Evolutionary conservation across 2,888 invertebrate species (phyloP), one percentile per base, ranked within the genome.

Genomic region (Aphrophora alni): DNA sequence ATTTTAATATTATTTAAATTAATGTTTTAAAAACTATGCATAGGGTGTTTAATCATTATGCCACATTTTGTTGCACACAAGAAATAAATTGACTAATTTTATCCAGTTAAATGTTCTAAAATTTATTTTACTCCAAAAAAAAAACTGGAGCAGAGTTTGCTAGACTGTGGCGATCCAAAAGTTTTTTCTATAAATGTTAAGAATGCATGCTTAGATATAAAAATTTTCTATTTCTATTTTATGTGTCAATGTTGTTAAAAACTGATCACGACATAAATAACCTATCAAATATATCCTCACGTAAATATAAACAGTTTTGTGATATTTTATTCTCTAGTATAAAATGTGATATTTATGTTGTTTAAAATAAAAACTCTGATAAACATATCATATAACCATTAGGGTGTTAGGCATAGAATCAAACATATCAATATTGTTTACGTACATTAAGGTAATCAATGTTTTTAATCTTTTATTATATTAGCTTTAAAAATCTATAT

Each of bases 121-220:
- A 44, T 14, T 44, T 44, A 14, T 14, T 14, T 17, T 2, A 44
- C 44, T 44, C 17, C 59, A 59, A n/a, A 7, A 3, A 10, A 33
- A 33, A 59, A 5, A 2, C 59, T 59, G 59, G 59, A 59, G 59
- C n/a, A 59, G 59, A 59, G 59, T n/a, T 21, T 21, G 59, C 12
- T 59, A 59, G 59, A 59, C 59, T 59, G 59, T n/a, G 59, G 12
- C 59, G 21, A 21, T 59, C 59, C 21, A 59, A 59, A 59, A 21
- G 3, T 21, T 21, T 59, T n/a, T 59, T 59, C 59, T 21, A 59
- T 21, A 21, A 59, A 59, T 21, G n/a, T n/a, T 21, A n/a, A 59
- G 21, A 59, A 21, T 59, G 59, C 59, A 59, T 59, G 59, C 59
- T 59, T 59, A 59, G 59, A 59, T 59, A 59, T 59, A 59, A 59